Evolutionary conservation across 2,888 invertebrate species (phyloP).

Genomic region (Lathronympha strigana): DNA sequence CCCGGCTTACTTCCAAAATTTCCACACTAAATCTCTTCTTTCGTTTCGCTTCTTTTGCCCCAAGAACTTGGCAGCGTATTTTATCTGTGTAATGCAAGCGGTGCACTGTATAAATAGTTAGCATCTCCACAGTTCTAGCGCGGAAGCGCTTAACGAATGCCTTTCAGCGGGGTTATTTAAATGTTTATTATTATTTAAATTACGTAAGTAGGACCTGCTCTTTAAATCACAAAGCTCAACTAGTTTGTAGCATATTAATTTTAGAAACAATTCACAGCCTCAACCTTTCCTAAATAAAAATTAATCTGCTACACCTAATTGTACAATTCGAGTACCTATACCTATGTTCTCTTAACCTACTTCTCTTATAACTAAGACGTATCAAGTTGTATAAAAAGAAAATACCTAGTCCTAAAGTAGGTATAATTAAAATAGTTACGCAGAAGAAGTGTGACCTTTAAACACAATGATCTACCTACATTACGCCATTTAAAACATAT

Average conservation of each 20-base stretch:
- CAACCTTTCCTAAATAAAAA: no score
- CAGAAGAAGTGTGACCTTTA: not conserved
- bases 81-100: constrained; percentile 79
- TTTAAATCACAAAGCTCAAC: not conserved
- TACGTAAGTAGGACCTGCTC: constrained; percentile 23
- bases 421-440: not conserved
- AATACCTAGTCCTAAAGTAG: not conserved
- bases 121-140: constrained; percentile 47
- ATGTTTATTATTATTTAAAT: constrained; percentile 40
- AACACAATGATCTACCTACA: not conserved
- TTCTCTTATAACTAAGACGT: no score
- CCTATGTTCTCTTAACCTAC: no score
- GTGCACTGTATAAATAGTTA: constrained; percentile 76
- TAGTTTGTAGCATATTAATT: no score
- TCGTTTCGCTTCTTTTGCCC: constrained; percentile 80
- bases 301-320: no score
- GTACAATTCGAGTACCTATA: no score
- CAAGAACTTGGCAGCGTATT: constrained; percentile 81
- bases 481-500: not conserved
- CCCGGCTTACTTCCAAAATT: constrained; percentile 84
- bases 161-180: constrained; percentile 26
- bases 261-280: no score
- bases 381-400: not conserved
- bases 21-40: constrained; percentile 76
- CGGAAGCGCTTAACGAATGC: constrained; percentile 41